These are phyloP conservation scores for Zaprionus obscuricornis DNA, from an alignment of 2,888 invertebrate species.

Conservation along the genomic window DNA sequence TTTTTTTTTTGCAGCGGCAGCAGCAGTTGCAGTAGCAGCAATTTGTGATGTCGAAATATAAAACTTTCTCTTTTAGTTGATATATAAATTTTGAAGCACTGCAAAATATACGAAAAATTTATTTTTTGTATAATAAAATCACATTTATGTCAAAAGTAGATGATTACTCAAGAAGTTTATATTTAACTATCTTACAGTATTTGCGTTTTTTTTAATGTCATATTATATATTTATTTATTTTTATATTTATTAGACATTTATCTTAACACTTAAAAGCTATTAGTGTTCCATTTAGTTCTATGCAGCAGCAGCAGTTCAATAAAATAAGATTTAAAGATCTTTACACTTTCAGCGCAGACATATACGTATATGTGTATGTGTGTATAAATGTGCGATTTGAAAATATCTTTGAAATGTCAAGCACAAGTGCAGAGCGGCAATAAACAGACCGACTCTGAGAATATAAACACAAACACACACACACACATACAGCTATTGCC, in stretches of 20 bases:
- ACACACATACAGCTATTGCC: too few relatives aligned
- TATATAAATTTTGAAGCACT: too few relatives aligned
- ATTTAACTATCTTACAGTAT: too few relatives aligned
- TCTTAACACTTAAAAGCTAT: conserved; percentile 3
- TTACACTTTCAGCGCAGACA: conserved; percentile 16
- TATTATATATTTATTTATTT: too few relatives aligned
- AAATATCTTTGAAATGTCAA: conserved; percentile 70
- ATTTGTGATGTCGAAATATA: too few relatives aligned
- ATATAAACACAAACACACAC: conserved; percentile 14
- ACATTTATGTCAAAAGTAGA: conserved; percentile 6
- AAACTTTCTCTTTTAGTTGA: too few relatives aligned
- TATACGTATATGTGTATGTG: conserved; percentile 1
- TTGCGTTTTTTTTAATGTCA: too few relatives aligned
- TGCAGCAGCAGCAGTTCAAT: conserved; percentile 25
- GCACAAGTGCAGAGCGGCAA: conserved; percentile 63
- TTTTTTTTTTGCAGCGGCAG: too few relatives aligned
- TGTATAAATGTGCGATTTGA: conserved; percentile 47
- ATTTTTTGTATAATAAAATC: neutral
- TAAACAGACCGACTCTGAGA: conserved; percentile 49
- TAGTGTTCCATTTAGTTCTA: conserved; percentile 4
- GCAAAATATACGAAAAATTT: conserved; percentile 7
- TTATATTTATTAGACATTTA: too few relatives aligned
- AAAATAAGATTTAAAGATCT: conserved; percentile 19
- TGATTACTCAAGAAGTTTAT: too few relatives aligned
- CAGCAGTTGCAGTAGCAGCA: too few relatives aligned